Evolutionary conservation across 2,888 invertebrate genomes (phyloP).

Genomic region (Torymus tubicola): DNA sequence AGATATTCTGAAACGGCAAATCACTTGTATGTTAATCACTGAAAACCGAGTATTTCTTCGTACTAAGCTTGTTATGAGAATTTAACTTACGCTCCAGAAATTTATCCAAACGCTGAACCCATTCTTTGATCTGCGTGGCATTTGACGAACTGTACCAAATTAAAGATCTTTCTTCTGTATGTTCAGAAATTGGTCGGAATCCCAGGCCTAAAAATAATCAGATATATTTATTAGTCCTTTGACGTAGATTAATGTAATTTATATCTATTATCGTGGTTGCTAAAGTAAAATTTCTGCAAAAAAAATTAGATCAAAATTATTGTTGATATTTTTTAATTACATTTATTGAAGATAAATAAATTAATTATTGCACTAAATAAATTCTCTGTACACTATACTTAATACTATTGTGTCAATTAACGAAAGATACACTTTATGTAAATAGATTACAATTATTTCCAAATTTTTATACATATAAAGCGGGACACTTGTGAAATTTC

Average conservation of each 20-base stretch:
- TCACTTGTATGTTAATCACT: neutral
- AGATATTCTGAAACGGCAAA: conserved; percentile 71
- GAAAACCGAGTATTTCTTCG: neutral
- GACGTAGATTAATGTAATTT: neutral
- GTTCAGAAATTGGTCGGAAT: conserved; percentile 80
- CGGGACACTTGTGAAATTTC: no score
- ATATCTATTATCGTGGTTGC: no score
- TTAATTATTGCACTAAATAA: no score
- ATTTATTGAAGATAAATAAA: no score
- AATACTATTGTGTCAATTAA: no score
- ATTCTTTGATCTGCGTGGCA: conserved; percentile 77
- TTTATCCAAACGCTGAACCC: conserved; percentile 78
- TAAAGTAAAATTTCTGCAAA: no score
- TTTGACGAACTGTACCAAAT: conserved; percentile 80
- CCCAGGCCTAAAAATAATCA: conserved; percentile 79
- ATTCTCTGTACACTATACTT: no score
- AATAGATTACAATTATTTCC: no score
- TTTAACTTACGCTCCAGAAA: conserved; percentile 78
- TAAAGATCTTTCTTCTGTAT: conserved; percentile 80
- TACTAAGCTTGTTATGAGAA: neutral
- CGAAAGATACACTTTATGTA: no score
- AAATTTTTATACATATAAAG: no score
- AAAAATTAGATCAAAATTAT: no score
- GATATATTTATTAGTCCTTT: neutral
- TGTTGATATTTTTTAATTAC: no score